Percentiles rank a stretch among this genome's conserved stretches.
Conservation (phyloP, 37 sponge, comb jelly and placozoan genomes). For the Ephydatia muelleri region DNA sequence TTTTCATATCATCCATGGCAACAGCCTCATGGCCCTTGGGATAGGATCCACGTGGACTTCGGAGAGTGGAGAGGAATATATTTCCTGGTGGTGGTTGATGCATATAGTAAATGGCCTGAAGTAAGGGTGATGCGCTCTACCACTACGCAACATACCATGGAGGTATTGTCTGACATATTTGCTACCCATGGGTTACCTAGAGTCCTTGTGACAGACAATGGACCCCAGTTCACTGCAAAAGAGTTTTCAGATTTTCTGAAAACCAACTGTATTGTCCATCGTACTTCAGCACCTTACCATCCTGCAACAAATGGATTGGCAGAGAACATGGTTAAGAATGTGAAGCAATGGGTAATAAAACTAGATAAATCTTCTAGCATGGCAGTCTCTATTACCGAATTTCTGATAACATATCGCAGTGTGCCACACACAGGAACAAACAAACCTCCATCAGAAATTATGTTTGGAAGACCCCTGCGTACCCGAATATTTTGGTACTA, state of each 20-base stretch:
- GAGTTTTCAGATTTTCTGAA: neutral
- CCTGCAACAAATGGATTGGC: slow-evolving; percentile 3
- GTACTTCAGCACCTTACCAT: slow-evolving; percentile 3
- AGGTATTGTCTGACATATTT: neutral
- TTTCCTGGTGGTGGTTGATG: slow-evolving; percentile 8
- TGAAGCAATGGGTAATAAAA: neutral
- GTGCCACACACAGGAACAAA: neutral
- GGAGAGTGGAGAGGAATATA: slow-evolving; percentile 4
- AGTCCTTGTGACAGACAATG: neutral
- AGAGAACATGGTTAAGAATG: neutral
- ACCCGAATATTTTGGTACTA: neutral
- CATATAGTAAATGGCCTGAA: slow-evolving; percentile 11
- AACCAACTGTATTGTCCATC: neutral
- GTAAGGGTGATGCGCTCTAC: neutral
- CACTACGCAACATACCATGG: neutral
- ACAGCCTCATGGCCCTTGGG: neutral
- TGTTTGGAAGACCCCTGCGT: neutral
- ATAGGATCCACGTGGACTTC: slow-evolving; percentile 1
- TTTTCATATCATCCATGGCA: slow-evolving; percentile 4
- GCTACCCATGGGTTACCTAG: neutral
- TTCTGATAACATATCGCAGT: neutral
- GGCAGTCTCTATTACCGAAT: neutral
- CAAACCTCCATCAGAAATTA: neutral
- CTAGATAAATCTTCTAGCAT: neutral
- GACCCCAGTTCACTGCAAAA: neutral